phyloP scores from a whole-genome alignment of 2,888 invertebrate genomes.

The Callyntrura sp. region DNA sequence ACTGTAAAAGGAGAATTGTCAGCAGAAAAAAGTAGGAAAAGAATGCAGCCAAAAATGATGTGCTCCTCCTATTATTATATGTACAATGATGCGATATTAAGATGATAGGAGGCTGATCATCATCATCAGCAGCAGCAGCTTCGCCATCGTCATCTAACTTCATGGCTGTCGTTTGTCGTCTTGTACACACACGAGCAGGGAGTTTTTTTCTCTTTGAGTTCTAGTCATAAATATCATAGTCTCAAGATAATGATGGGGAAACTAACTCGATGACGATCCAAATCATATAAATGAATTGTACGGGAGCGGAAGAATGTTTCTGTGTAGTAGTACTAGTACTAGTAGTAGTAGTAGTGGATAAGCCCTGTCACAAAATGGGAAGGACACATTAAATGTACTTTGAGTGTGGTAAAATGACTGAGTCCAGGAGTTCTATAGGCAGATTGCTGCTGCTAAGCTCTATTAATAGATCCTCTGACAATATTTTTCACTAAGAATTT shows the following conservation, averaged over 20 bases:
- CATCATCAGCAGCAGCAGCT: background rate
- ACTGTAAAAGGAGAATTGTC: constrained; percentile 52
- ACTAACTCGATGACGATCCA: constrained; percentile 50
- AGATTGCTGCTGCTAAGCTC: background rate
- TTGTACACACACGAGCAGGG: background rate
- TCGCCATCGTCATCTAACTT: background rate
- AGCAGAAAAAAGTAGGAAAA: constrained; percentile 31
- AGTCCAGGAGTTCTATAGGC: background rate
- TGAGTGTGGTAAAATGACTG: constrained; percentile 61
- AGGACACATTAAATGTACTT: constrained; percentile 63
- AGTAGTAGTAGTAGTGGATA: background rate
- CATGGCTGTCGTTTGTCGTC: background rate
- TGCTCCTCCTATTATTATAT: background rate
- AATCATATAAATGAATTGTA: constrained; percentile 46
- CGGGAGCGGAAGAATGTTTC: background rate
- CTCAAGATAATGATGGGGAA: constrained; percentile 54
- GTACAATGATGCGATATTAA: background rate
- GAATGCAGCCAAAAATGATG: background rate
- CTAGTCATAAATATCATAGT: constrained; percentile 50
- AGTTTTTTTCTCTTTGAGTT: background rate
- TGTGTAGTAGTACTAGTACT: background rate
- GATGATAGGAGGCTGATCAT: background rate
- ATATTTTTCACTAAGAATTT: constrained; percentile 23
- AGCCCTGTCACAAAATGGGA: background rate
- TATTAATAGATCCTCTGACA: background rate